Evolutionary conservation across 2,797 vertebrate genomes (phyloP), one percentile per base, ranked within the genome.

Genomic region (Lacerta bilineata): DNA sequence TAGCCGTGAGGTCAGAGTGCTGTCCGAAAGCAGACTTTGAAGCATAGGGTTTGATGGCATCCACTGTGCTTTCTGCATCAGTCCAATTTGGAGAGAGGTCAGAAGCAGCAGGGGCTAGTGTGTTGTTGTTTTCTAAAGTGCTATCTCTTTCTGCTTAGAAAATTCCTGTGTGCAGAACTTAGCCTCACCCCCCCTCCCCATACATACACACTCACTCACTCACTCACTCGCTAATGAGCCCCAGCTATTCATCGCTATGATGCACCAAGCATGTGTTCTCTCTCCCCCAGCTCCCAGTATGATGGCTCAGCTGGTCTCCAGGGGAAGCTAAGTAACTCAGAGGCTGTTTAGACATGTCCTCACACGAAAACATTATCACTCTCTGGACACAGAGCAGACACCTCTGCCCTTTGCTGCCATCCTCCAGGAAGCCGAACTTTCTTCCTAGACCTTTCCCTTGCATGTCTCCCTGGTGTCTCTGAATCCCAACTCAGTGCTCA

Each of bases 281-380:
- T 36, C 39, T 46, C 33, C 36, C 39, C 33, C 18, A n/a, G 33
- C 8, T 43, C 55, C 6, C 36, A 43, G 61, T 68, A 17, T 43
- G 50, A 80, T 66, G 81, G 68, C 86, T 87, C 8, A 25, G 68
- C 41, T 11, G 61, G 33, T 81, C 83, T 89, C 87, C 43, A 55
- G 69, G 33, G 71, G 83, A 74, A 39, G 9, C 68, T 80, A 55
- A 83, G 59, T 79, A 46, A 84, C 29, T 59, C 72, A 55, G 84
- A 81, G 20, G 50, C 59, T 66, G 71, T 27, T 82, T 25, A 74
- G 79, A 89, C 41, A n/a, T 81, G 76, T 76, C 79, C 71, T 41
- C 84, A 85, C 69, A 86, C 68, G 33, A 68, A 81, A 66, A 50
- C 61, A 69, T 25, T 18, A n/a, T 50, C 33, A 39, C 43, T 55